phyloP scores from a whole-genome alignment of 2,113 vertebrate genomes.

The Scolopax mira region DNA sequence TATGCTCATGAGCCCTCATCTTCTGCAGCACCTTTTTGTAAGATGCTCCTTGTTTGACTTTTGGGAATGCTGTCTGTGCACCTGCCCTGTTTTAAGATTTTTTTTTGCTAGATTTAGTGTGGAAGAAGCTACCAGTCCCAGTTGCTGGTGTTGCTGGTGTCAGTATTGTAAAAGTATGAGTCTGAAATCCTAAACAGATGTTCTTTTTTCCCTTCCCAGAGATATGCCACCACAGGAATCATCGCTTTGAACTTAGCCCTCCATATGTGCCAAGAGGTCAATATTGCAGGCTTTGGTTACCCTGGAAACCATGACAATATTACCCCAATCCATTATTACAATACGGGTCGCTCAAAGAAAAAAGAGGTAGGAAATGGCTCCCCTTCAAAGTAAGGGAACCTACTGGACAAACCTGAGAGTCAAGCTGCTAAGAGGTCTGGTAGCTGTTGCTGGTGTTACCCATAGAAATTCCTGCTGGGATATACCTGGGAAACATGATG shows the following conservation, averaged over 20 bases:
- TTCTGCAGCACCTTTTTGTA: background rate
- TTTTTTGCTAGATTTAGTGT: background rate
- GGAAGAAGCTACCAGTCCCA: background rate
- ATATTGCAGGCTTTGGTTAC: background rate
- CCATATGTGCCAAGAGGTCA: background rate
- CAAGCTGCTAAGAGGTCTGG: background rate
- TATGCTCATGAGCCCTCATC: background rate
- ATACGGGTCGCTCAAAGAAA: background rate
- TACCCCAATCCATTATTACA: background rate
- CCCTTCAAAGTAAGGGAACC: background rate
- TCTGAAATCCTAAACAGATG: background rate
- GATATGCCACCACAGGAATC: background rate
- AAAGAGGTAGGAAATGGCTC: background rate
- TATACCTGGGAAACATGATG: background rate
- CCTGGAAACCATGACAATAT: background rate
- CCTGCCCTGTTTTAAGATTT: fast-evolving
- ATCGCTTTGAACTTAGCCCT: conserved; percentile 10
- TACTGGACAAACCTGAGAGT: background rate
- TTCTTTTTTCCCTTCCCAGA: background rate
- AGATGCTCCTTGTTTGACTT: background rate
- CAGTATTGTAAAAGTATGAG: background rate
- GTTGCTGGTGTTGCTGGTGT: background rate
- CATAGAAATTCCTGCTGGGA: background rate
- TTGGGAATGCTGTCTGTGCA: background rate
- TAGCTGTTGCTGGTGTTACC: background rate